Percentiles rank a stretch among this genome's conserved stretches.
phyloP scores from a whole-genome alignment of 2,113 vertebrate species.

The Struthio camelus region DNA sequence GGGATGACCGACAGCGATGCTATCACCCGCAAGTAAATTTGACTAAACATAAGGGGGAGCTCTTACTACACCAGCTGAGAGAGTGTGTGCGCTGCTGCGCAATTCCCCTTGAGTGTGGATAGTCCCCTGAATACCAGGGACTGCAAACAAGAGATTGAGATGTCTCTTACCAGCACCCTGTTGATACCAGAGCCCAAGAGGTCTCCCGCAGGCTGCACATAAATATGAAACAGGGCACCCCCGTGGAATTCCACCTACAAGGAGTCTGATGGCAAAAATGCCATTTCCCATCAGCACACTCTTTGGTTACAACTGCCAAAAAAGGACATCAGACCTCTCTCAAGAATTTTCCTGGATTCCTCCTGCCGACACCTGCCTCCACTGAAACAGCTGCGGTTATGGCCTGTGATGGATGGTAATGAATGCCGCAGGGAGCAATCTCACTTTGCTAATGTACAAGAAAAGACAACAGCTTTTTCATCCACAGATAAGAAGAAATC shows the following conservation, averaged over 20 bases:
- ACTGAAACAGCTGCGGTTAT: neutral
- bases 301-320: neutral
- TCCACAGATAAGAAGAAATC: neutral
- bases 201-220: neutral
- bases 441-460: neutral
- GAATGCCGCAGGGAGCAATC: neutral
- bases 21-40: neutral
- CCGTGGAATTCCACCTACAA: neutral
- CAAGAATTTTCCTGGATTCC: neutral
- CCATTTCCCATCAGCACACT: neutral
- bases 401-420: neutral
- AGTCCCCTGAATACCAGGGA: too few relatives aligned
- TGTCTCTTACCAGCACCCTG: neutral
- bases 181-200: neutral
- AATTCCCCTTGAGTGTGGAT: neutral
- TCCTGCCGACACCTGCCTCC: neutral
- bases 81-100: accelerated
- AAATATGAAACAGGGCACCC: neutral
- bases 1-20: neutral
- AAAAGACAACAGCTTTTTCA: neutral
- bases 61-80: accelerated
- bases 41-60: neutral
- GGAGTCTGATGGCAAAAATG: neutral
- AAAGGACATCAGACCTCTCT: neutral
- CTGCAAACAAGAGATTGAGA: neutral